Evolutionary conservation across 2,888 invertebrate genomes (phyloP).

Genomic region (Agriotes lineatus): DNA sequence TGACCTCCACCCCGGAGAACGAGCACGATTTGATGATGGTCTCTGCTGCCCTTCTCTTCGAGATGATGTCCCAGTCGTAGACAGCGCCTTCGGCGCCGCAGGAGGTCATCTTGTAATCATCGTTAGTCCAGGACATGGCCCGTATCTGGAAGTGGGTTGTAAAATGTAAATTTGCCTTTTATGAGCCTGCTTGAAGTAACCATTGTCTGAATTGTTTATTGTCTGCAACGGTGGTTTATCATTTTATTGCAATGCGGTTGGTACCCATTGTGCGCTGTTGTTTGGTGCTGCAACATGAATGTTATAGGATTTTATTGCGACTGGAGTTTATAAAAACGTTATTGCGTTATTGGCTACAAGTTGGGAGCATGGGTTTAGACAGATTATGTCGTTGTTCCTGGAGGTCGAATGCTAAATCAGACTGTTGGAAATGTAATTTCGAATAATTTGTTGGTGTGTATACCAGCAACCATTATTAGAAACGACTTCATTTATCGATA

Average conservation of each 20-base stretch:
- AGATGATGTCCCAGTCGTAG: conserved; percentile 89
- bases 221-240: background rate
- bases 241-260: conserved; percentile 3
- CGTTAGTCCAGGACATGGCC: conserved; percentile 80
- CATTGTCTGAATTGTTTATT: conserved; percentile 14
- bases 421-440: no score
- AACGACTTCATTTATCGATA: no score
- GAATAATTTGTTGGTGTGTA: no score
- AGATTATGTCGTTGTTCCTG: no score
- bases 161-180: conserved; percentile 15
- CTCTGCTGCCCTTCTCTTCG: conserved; percentile 81
- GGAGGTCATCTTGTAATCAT: conserved; percentile 84
- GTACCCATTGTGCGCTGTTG: background rate
- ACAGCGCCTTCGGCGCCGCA: conserved; percentile 92
- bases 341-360: no score
- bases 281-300: no score
- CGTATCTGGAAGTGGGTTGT: conserved; percentile 46
- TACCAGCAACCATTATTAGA: no score
- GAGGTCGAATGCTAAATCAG: no score
- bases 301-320: no score
- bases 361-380: no score
- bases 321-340: no score
- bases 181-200: background rate
- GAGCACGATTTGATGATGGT: conserved; percentile 84
- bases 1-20: conserved; percentile 76